phyloP scores from a whole-genome alignment of 2,888 invertebrate species.

The Vandiemenella viatica region DNA sequence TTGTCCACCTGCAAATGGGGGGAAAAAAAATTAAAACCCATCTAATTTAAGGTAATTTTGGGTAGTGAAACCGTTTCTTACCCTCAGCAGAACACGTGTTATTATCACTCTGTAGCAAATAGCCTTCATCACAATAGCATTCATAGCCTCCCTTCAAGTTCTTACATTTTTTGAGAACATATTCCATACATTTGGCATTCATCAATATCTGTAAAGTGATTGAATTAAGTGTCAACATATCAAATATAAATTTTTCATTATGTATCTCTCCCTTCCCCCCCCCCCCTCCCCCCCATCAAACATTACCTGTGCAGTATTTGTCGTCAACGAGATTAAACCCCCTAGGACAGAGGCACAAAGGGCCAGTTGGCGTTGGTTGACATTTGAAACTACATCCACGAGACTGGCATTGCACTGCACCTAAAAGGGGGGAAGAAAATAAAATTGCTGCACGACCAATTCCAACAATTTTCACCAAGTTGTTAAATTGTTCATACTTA shows the following conservation, averaged over 20 bases:
- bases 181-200: conserved; percentile 46
- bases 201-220: conserved; percentile 36
- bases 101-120: conserved; percentile 34
- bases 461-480: neutral
- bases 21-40: neutral
- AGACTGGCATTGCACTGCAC: conserved; percentile 6
- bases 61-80: conserved; percentile 8
- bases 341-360: conserved; percentile 39
- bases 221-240: conserved; percentile 21
- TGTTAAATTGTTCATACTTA: conserved; percentile 5
- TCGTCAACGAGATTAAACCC: conserved; percentile 23
- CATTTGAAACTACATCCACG: conserved; percentile 15
- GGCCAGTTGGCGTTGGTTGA: conserved; percentile 10
- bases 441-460: neutral
- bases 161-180: conserved; percentile 53
- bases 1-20: conserved; percentile 37
- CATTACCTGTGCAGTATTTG: conserved; percentile 9
- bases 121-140: conserved; percentile 48
- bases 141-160: conserved; percentile 41
- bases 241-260: neutral
- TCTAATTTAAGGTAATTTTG: neutral
- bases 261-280: too few species aligned
- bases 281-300: too few species aligned
- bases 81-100: conserved; percentile 37
- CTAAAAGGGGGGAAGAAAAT: neutral